Evolutionary conservation across 2,113 vertebrate species (phyloP).

Genomic region (Xyliphius kryptos): DNA sequence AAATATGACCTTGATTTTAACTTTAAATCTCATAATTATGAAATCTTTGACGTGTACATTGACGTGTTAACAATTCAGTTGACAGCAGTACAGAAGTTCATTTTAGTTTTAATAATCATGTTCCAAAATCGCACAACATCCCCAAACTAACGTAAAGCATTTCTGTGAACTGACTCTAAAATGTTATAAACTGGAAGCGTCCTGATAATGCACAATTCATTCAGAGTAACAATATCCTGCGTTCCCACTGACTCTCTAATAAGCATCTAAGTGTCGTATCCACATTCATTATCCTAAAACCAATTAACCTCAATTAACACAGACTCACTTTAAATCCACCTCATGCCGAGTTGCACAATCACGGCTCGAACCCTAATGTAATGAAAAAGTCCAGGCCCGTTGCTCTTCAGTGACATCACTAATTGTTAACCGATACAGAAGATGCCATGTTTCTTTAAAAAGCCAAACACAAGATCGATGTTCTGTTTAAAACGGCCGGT

Average conservation of each 20-base stretch:
- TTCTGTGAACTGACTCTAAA: too few relatives aligned
- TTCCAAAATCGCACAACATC: too few relatives aligned
- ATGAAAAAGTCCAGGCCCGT: background rate
- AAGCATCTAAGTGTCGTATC: slow-evolving; percentile 1
- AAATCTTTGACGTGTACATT: too few relatives aligned
- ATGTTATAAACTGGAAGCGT: too few relatives aligned
- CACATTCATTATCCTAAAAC: background rate
- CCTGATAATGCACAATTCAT: background rate
- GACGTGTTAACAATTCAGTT: too few relatives aligned
- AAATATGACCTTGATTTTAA: too few relatives aligned
- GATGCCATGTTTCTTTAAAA: background rate
- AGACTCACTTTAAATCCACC: background rate
- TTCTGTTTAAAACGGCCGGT: background rate
- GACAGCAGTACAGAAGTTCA: too few relatives aligned
- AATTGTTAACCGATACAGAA: background rate
- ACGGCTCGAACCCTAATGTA: background rate
- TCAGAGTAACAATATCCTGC: slow-evolving; percentile 1
- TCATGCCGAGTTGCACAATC: background rate
- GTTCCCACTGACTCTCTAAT: background rate
- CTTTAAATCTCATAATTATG: too few relatives aligned
- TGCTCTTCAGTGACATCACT: too few relatives aligned
- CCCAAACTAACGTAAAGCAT: too few relatives aligned
- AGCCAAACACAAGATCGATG: background rate
- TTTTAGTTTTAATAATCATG: too few relatives aligned
- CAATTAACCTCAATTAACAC: slow-evolving; percentile 23